phyloP scores from a whole-genome alignment of 64 coral and sea anemone genomes.

The Hydrozoanthus tunicans region DNA sequence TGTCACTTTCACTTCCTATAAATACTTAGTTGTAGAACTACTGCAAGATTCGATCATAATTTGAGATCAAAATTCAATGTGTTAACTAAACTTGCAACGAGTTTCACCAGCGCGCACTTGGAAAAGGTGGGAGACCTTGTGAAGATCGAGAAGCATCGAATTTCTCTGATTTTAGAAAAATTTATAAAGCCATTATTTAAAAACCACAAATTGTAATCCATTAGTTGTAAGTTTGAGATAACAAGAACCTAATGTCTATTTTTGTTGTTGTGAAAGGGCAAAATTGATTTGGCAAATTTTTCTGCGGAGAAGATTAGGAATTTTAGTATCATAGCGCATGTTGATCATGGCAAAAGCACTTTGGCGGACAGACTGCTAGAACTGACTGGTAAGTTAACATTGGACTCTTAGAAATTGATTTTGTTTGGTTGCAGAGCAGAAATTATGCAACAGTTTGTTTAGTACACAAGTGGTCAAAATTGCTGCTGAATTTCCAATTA shows the following conservation, averaged over 20 bases:
- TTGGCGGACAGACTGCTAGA: slow-evolving; percentile 95
- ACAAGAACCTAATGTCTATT: background rate
- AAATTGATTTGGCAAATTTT: slow-evolving; percentile 81
- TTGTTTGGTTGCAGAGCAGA: background rate
- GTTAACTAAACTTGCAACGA: too few relatives aligned
- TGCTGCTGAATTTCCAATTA: too few relatives aligned
- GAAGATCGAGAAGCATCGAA: too few relatives aligned
- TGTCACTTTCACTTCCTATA: too few relatives aligned
- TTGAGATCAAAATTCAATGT: too few relatives aligned
- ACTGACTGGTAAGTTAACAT: slow-evolving; percentile 71
- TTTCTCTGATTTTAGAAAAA: background rate
- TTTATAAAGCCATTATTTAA: background rate
- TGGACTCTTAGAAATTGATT: background rate
- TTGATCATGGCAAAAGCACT: slow-evolving; percentile 99
- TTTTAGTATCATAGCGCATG: slow-evolving; percentile 97
- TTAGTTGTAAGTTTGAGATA: background rate
- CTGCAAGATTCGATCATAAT: too few relatives aligned
- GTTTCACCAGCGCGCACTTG: too few relatives aligned
- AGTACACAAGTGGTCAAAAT: too few relatives aligned
- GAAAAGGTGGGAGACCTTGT: too few relatives aligned
- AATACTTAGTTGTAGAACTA: too few relatives aligned
- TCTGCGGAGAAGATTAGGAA: slow-evolving; percentile 84
- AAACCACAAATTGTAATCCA: background rate
- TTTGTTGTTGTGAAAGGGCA: slow-evolving; percentile 39
- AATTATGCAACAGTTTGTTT: too few relatives aligned